Evolutionary conservation across 2,888 invertebrate genomes (phyloP).

Genomic region (Morpho achilles): DNA sequence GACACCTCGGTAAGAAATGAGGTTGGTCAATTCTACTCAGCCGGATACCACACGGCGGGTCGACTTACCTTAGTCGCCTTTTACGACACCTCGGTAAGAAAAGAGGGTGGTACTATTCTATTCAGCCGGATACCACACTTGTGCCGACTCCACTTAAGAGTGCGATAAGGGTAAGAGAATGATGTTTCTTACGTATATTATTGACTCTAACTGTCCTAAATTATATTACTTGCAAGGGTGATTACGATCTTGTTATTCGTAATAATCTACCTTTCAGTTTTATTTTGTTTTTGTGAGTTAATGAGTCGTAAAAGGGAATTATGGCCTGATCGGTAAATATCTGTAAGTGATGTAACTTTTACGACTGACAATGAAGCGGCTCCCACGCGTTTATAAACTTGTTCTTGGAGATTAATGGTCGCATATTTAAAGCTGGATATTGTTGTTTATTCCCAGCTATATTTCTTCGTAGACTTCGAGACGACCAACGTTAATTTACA

Average conservation of each 20-base stretch:
- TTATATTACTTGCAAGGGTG: constrained; percentile 18
- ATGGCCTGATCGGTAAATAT: constrained; percentile 18
- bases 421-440: constrained; percentile 14
- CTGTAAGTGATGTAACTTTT: constrained; percentile 37
- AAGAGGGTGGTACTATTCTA: too few species aligned
- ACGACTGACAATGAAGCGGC: constrained; percentile 16
- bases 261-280: constrained; percentile 23
- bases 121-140: too few species aligned
- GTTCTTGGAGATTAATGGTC: constrained; percentile 25
- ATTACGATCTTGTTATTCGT: constrained; percentile 47
- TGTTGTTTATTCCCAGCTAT: constrained; percentile 14
- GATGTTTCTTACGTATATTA: too few species aligned
- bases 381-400: constrained; percentile 21
- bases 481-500: constrained; percentile 24
- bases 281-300: constrained; percentile 27
- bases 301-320: constrained; percentile 43
- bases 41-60: too few species aligned
- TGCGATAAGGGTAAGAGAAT: too few species aligned
- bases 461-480: constrained; percentile 18
- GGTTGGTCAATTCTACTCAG: too few species aligned
- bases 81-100: too few species aligned
- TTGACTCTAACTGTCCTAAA: too few species aligned
- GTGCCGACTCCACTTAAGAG: too few species aligned
- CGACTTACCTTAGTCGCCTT: too few species aligned
- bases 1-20: too few species aligned